These are phyloP conservation scores for Polietes domitor DNA, from an alignment of 2,888 invertebrate genomes.

Conservation along the genomic window DNA sequence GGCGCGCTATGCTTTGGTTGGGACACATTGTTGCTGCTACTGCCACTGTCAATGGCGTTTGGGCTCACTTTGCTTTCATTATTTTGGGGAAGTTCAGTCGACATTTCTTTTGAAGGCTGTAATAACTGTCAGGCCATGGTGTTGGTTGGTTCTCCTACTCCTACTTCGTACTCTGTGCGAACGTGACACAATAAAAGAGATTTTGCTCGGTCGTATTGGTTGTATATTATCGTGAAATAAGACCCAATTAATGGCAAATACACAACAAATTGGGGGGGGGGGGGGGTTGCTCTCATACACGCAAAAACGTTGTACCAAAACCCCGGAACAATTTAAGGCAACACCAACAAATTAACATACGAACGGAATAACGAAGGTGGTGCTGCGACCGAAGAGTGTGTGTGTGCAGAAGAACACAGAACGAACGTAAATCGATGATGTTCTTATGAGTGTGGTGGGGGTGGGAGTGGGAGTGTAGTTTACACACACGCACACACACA, in stretches of 20 bases:
- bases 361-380: conserved; percentile 11
- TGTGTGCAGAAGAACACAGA: too few species aligned
- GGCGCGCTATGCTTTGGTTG: neutral
- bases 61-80: neutral
- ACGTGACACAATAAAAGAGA: conserved; percentile 45
- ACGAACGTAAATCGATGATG: too few species aligned
- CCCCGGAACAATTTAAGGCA: conserved; percentile 10
- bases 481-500: neutral
- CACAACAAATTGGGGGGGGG: neutral
- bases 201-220: conserved; percentile 29
- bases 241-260: conserved; percentile 36
- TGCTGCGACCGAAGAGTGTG: neutral
- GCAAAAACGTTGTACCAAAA: neutral
- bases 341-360: conserved; percentile 4
- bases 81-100: conserved; percentile 4
- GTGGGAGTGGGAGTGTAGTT: conserved; percentile 16
- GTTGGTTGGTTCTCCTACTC: neutral
- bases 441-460: too few species aligned
- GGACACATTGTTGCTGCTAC: neutral
- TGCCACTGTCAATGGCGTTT: neutral
- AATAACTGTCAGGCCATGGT: neutral
- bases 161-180: neutral
- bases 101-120: neutral
- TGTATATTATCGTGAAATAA: conserved; percentile 36
- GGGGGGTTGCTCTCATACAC: neutral